These are phyloP conservation scores for Myocastor coypus DNA, from an alignment of 2,113 vertebrate species.

Conservation along the genomic window DNA sequence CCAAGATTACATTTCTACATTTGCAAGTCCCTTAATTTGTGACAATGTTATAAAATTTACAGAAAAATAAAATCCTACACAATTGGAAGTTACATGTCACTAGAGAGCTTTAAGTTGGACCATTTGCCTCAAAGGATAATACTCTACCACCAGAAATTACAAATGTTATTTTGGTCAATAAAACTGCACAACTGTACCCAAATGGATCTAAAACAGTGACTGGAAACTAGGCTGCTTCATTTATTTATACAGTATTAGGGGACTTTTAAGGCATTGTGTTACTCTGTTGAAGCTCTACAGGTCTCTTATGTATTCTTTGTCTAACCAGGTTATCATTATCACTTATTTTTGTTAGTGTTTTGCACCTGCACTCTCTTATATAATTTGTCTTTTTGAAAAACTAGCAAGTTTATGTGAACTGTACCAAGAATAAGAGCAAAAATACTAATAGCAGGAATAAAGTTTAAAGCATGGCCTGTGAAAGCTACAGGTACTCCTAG, in stretches of 20 bases:
- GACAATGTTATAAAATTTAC: neutral
- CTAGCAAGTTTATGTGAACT: neutral
- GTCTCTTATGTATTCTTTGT: neutral
- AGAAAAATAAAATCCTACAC: neutral
- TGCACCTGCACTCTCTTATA: conserved; percentile 14
- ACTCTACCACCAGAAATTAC: neutral
- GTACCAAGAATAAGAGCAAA: conserved; percentile 37
- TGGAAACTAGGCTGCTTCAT: neutral
- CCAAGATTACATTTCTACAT: neutral
- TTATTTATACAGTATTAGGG: neutral
- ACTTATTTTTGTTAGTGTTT: neutral
- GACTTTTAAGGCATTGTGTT: neutral
- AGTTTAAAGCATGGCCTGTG: neutral
- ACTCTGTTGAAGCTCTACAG: neutral
- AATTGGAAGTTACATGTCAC: neutral
- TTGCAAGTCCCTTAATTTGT: neutral
- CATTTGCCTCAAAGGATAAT: neutral
- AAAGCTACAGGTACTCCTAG: neutral
- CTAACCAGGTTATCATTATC: neutral
- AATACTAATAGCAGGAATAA: neutral
- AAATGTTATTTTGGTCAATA: conserved; percentile 34
- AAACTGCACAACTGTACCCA: neutral
- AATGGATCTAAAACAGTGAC: conserved; percentile 20
- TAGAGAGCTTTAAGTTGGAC: neutral
- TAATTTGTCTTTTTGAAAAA: conserved; percentile 31